Evolutionary conservation across 2,113 vertebrate genomes (phyloP), one percentile per base, ranked within the genome.

Genomic region (Heterotilapia buettikoferi): DNA sequence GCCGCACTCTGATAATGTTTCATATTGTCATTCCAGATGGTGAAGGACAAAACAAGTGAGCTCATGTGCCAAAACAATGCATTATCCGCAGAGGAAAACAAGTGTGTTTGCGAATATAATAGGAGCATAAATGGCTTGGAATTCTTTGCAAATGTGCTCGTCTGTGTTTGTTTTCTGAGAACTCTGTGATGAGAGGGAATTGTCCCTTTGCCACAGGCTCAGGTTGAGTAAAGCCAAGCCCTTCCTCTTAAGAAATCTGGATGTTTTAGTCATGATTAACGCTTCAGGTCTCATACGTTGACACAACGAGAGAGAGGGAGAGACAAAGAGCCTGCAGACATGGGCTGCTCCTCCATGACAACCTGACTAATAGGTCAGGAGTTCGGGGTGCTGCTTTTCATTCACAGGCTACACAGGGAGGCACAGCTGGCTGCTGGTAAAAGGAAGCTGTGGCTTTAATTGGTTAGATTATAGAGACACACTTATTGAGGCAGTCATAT

Each of bases 361-460:
- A 93, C 91, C 84, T 87, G 83, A 86, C 87, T 93, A 68, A 94
- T 95, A 93, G 95, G 87, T 82, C 80, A 80, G 82, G 87, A 91
- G 89, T 79, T 88, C 59, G 84, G 81, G 83, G 84, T 84, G 66
- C 84, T 81, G 86, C 80, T 84, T 88, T 89, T 82, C 90, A 89
- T 87, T 82, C 78, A 33, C 79, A 53, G 36, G 47, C 38, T 76
- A 83, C 80, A 90, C 73, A 61, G 78, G 54, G 63, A 82, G 31
- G 45, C 29, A 52, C 36, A 80, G 71, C 80, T 7, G 13, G 85
- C 47, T 56, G 66, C 82, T 83, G 86, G 84, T 90, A 59, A 91
- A 91, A 86, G 29, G 68, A 89, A 45, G 79, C 85, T 19, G 68
- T 43, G 83, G 83, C 68, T 85, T 86, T 84, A 80, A 76, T 87